Conservation (phyloP, 64 coral and sea anemone genomes). For the Catalaphyllia jardinei region DNA sequence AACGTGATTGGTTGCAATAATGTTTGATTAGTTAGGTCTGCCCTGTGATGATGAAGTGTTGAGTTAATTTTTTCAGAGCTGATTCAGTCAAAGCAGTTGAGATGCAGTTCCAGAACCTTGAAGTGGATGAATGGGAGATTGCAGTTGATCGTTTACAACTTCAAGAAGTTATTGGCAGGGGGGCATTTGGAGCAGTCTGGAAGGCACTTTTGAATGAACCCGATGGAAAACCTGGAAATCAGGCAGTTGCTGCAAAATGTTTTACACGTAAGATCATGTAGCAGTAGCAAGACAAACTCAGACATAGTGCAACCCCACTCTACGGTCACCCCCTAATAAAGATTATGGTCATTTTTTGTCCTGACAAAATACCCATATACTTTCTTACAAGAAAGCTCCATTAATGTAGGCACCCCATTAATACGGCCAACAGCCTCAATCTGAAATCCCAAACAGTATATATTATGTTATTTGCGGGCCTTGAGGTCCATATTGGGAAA, state of each 20-base stretch:
- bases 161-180: background rate
- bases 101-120: background rate
- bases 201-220: background rate
- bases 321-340: too few relatives aligned
- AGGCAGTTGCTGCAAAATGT: background rate
- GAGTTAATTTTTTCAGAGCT: background rate
- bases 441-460: too few relatives aligned
- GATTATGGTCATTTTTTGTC: too few relatives aligned
- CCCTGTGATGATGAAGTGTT: too few relatives aligned
- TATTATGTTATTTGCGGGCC: too few relatives aligned
- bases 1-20: too few relatives aligned
- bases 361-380: too few relatives aligned
- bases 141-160: background rate
- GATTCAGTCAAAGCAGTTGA: background rate
- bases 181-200: conserved; percentile 13
- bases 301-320: background rate
- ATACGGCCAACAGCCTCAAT: too few relatives aligned
- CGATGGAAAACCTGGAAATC: background rate
- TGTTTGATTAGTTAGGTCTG: too few relatives aligned
- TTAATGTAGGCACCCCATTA: too few relatives aligned
- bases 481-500: too few relatives aligned
- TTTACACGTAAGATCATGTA: background rate
- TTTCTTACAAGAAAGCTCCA: too few relatives aligned
- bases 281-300: background rate
- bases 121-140: conserved; percentile 7